Conservation (phyloP, 1,140 invertebrate genomes). For the Samia ricini region DNA sequence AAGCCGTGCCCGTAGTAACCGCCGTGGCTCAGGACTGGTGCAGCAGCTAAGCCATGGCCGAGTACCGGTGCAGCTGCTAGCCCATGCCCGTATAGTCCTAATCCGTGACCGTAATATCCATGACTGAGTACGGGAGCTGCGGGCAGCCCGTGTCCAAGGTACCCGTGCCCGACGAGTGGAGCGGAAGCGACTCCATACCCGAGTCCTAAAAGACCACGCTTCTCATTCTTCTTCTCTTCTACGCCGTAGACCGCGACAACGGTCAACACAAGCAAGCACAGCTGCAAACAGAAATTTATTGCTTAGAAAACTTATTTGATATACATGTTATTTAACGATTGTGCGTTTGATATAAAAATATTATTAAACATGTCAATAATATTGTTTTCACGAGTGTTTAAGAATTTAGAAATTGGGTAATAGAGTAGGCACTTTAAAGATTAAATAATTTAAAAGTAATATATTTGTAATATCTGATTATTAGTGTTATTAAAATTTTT, state of each 20-base stretch:
- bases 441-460: too few relatives aligned
- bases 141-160: constrained; percentile 17
- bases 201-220: constrained; percentile 60
- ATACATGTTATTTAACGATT: too few relatives aligned
- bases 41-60: constrained; percentile 20
- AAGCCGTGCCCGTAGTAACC: constrained; percentile 32
- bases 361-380: too few relatives aligned
- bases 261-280: constrained; percentile 50
- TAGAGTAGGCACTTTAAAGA: too few relatives aligned
- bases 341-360: too few relatives aligned
- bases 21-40: constrained; percentile 15
- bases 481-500: too few relatives aligned
- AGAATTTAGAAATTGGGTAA: too few relatives aligned
- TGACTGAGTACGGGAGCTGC: constrained; percentile 17
- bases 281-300: constrained; percentile 24
- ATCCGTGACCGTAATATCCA: constrained; percentile 40
- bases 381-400: too few relatives aligned
- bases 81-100: constrained; percentile 43
- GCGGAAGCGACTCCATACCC: constrained; percentile 43
- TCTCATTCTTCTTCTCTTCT: constrained; percentile 69
- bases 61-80: constrained; percentile 20
- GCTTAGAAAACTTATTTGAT: too few relatives aligned
- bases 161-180: constrained; percentile 23
- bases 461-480: too few relatives aligned
- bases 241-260: constrained; percentile 43